phyloP scores from a whole-genome alignment of 2,797 vertebrate genomes.

The Ataeniobius toweri region DNA sequence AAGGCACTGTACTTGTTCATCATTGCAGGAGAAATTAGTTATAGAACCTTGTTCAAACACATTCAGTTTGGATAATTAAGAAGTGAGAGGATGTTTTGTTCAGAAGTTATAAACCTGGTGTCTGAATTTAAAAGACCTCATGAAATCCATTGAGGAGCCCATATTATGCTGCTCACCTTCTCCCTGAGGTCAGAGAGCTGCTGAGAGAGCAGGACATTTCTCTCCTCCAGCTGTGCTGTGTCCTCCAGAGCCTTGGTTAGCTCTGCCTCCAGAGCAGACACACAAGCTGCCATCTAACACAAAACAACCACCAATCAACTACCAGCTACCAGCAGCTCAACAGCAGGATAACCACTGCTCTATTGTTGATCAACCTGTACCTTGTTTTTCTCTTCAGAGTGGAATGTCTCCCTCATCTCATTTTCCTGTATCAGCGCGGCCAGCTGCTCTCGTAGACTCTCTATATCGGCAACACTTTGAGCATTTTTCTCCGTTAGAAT shows the following conservation, averaged over 20 bases:
- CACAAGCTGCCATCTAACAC: slow-evolving; percentile 81
- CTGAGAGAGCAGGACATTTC: slow-evolving; percentile 82
- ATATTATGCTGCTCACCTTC: slow-evolving; percentile 73
- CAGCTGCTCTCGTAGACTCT: slow-evolving; percentile 83
- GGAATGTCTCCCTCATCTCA: slow-evolving; percentile 63
- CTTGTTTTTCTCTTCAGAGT: slow-evolving; percentile 67
- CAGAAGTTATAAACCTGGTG: not conserved
- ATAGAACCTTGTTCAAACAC: too few species aligned
- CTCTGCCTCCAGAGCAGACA: slow-evolving; percentile 85
- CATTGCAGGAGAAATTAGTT: not conserved
- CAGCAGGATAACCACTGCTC: not conserved
- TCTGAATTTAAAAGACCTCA: not conserved
- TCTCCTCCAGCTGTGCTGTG: slow-evolving; percentile 79
- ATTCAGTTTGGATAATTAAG: too few species aligned
- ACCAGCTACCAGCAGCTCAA: slow-evolving; percentile 23
- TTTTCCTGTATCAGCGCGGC: slow-evolving; percentile 74
- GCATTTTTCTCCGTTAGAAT: slow-evolving; percentile 82
- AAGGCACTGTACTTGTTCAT: too few species aligned
- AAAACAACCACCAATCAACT: slow-evolving; percentile 64
- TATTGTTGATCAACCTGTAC: not conserved
- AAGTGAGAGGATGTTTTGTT: too few species aligned
- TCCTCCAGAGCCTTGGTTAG: slow-evolving; percentile 83
- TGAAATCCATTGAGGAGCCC: not conserved
- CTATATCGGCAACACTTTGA: slow-evolving; percentile 78
- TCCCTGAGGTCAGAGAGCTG: slow-evolving; percentile 81